Conservation (phyloP, 2,113 vertebrate species). For the Mystacornis crossleyi region DNA sequence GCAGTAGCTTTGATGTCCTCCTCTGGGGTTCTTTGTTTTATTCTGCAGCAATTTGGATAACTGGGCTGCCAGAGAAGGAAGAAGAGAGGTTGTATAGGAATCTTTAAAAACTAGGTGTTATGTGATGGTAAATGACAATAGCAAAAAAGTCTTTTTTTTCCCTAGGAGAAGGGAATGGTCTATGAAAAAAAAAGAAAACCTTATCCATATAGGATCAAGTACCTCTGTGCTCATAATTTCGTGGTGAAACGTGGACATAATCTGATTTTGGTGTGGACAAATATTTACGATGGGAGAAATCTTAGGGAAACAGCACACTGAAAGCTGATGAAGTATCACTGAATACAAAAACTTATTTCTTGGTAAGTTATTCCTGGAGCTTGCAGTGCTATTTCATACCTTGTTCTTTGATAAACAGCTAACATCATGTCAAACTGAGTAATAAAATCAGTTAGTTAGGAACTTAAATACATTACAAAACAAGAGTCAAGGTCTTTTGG, state of each 20-base stretch:
- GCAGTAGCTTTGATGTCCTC: neutral
- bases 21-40: neutral
- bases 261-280: neutral
- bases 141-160: accelerated
- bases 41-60: neutral
- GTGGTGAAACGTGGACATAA: neutral
- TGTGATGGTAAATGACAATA: neutral
- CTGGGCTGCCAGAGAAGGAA: neutral
- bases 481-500: constrained; percentile 52
- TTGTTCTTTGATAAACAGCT: neutral
- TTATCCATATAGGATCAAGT: neutral
- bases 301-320: neutral
- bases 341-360: neutral
- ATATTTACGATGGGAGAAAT: neutral
- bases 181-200: neutral
- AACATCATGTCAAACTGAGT: neutral
- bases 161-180: neutral
- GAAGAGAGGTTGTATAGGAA: neutral
- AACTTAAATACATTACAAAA: neutral
- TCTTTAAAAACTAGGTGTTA: neutral
- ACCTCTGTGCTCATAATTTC: neutral
- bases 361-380: neutral
- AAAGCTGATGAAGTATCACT: neutral
- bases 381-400: neutral
- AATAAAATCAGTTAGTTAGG: constrained; percentile 17